Percentiles rank a stretch among this genome's conserved stretches.
Conservation (phyloP, 2,113 vertebrate genomes). For the Callithrix jacchus region DNA sequence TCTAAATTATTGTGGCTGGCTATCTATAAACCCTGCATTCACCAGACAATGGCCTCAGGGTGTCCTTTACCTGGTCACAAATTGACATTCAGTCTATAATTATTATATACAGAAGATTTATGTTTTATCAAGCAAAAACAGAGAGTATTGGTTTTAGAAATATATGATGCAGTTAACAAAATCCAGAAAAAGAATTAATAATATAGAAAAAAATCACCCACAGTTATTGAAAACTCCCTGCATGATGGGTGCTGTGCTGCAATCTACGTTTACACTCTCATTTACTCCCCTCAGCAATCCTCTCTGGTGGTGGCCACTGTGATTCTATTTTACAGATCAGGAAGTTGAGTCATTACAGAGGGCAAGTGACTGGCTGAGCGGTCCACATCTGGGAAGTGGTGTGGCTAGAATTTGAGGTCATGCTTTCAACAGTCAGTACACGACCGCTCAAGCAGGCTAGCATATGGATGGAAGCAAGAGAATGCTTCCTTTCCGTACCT, state of each 20-base stretch:
- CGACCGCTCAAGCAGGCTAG: background rate
- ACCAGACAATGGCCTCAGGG: background rate
- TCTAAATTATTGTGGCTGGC: background rate
- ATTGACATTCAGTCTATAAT: background rate
- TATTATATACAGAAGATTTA: background rate
- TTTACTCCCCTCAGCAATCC: background rate
- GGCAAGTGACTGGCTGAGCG: background rate
- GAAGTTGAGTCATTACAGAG: background rate
- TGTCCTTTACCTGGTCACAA: background rate
- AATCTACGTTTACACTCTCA: background rate
- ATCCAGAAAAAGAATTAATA: background rate
- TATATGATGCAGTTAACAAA: background rate
- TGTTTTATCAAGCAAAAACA: background rate
- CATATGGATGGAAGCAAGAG: background rate
- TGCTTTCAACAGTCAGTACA: background rate
- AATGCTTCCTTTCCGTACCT: background rate
- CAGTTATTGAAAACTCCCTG: background rate
- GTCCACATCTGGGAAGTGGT: background rate
- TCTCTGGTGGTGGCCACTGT: background rate
- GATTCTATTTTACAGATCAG: background rate
- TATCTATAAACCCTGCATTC: background rate
- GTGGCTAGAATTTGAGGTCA: background rate
- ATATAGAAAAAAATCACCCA: background rate
- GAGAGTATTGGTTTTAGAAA: background rate
- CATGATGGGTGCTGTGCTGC: accelerated